Conservation (phyloP, 2,888 invertebrate species). For the Conchocele bisecta region DNA sequence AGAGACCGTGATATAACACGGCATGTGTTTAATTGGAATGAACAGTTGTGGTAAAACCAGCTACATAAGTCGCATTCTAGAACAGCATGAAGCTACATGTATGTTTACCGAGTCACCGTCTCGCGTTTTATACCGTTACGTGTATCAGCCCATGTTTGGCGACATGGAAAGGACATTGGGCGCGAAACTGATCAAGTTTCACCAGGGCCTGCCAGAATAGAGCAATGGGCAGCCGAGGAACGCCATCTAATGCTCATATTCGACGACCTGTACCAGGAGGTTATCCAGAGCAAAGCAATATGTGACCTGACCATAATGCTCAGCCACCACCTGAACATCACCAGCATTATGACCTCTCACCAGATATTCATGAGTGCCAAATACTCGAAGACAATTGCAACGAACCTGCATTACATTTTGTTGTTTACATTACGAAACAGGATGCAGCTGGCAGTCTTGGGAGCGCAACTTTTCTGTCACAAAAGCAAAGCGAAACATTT, state of each 20-base stretch:
- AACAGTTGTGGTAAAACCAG: constrained; percentile 4
- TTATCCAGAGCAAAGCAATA: constrained; percentile 5
- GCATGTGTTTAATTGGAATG: neutral
- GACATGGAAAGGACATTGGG: constrained; percentile 1
- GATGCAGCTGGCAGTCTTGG: constrained; percentile 8
- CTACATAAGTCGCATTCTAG: neutral
- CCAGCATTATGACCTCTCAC: neutral
- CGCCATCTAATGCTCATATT: neutral
- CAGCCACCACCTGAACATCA: constrained; percentile 4
- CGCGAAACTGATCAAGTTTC: neutral
- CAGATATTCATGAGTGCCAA: constrained; percentile 18
- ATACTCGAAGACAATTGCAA: constrained; percentile 13
- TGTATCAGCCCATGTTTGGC: neutral
- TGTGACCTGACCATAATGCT: constrained; percentile 3
- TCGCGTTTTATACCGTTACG: neutral
- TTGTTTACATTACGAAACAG: constrained; percentile 9
- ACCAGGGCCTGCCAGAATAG: constrained; percentile 5
- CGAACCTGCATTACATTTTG: constrained; percentile 13
- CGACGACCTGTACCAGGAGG: neutral
- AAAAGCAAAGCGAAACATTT: constrained; percentile 11
- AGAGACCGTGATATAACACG: too few species aligned
- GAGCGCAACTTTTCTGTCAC: constrained; percentile 10
- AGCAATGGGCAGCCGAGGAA: neutral
- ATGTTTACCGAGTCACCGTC: neutral
- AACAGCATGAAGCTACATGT: neutral